Conservation (phyloP, 2,888 invertebrate species). For the Euzophera pinguis region DNA sequence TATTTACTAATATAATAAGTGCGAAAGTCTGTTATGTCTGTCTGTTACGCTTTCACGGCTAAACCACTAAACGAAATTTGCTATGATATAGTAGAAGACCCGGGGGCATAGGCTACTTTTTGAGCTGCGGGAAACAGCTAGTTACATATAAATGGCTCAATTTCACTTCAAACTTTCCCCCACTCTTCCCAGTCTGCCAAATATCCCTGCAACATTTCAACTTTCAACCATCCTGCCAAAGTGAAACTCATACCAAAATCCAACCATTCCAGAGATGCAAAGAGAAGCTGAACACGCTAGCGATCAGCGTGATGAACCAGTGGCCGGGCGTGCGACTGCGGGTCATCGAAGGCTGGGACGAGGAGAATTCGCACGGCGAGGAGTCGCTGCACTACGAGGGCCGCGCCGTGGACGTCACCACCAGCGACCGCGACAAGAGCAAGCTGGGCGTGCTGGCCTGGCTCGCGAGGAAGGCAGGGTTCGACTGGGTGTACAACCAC, state of each 20-base stretch:
- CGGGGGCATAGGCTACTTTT: too few species aligned
- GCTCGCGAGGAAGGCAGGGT: slow-evolving; percentile 97
- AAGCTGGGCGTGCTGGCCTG: slow-evolving; percentile 98
- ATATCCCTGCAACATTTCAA: too few species aligned
- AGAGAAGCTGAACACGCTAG: slow-evolving; percentile 95
- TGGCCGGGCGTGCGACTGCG: slow-evolving; percentile 97
- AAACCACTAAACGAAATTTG: too few species aligned
- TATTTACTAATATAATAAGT: too few species aligned
- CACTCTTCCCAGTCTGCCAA: too few species aligned
- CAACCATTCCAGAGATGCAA: slow-evolving; percentile 91
- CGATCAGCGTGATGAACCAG: slow-evolving; percentile 98
- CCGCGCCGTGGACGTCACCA: slow-evolving; percentile 96
- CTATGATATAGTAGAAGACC: too few species aligned
- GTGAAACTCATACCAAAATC: slow-evolving; percentile 1
- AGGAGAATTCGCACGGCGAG: slow-evolving; percentile 87
- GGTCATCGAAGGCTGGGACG: slow-evolving; percentile 98
- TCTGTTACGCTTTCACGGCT: too few species aligned
- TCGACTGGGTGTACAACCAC: slow-evolving; percentile 99
- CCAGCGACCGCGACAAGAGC: slow-evolving; percentile 94
- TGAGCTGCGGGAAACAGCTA: too few species aligned
- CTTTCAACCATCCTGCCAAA: too few species aligned
- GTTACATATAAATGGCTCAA: too few species aligned
- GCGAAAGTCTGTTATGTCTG: too few species aligned
- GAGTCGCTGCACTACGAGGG: slow-evolving; percentile 98
- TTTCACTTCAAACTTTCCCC: too few species aligned